phyloP scores from a whole-genome alignment of 2,797 vertebrate species.

The Parauchenoglanis ngamensis region DNA sequence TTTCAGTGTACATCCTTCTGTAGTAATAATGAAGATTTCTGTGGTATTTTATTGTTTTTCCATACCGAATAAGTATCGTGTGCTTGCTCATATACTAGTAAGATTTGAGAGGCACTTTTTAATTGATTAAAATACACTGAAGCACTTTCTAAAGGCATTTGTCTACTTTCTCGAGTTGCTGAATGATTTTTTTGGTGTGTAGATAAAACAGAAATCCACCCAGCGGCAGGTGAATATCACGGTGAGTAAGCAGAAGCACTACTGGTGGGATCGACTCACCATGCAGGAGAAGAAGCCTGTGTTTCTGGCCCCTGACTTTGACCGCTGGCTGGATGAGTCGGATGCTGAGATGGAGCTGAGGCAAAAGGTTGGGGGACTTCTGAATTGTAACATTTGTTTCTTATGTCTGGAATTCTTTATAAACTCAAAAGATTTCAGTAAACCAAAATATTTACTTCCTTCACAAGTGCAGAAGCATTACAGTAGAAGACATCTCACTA shows the following conservation, averaged over 20 bases:
- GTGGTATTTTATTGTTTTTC: not conserved
- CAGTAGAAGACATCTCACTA: not conserved
- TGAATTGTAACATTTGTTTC: not conserved
- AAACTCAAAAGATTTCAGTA: not conserved
- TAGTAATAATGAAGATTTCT: not conserved
- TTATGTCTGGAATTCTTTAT: not conserved
- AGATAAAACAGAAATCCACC: conserved; percentile 86
- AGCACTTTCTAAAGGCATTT: not conserved
- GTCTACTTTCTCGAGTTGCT: not conserved
- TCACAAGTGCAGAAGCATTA: not conserved
- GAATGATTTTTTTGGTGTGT: conserved; percentile 10
- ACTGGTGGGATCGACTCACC: conserved; percentile 91
- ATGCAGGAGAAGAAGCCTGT: conserved; percentile 86
- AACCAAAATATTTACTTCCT: not conserved
- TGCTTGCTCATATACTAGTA: not conserved
- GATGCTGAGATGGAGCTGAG: conserved; percentile 94
- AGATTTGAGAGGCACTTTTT: not conserved
- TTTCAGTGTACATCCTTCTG: not conserved
- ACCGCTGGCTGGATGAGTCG: conserved; percentile 96
- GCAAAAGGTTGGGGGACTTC: conserved; percentile 80
- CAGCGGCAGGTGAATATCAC: conserved; percentile 91
- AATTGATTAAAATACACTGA: not conserved
- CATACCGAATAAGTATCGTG: not conserved
- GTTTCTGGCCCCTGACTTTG: conserved; percentile 90
- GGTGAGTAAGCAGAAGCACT: conserved; percentile 81